These are phyloP conservation scores for Lithosia quadra DNA, from an alignment of 2,888 invertebrate genomes.

Conservation along the genomic window DNA sequence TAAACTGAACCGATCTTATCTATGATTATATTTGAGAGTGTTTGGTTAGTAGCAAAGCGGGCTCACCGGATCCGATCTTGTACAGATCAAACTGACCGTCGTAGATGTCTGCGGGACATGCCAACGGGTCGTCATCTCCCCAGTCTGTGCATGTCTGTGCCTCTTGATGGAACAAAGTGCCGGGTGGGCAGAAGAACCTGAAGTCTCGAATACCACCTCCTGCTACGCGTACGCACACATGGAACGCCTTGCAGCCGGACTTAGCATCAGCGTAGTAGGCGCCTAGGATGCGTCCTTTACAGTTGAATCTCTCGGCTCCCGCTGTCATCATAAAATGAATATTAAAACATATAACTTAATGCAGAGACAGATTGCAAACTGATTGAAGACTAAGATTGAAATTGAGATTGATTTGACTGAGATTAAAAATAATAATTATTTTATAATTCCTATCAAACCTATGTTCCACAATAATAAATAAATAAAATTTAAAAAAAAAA, in stretches of 20 bases:
- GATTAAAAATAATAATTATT: no score
- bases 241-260: slow-evolving; percentile 95
- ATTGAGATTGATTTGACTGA: no score
- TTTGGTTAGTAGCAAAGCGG: slow-evolving; percentile 81
- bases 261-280: slow-evolving; percentile 96
- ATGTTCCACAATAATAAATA: neutral
- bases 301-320: slow-evolving; percentile 90
- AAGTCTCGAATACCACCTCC: slow-evolving; percentile 93
- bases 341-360: neutral
- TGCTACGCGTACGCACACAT: slow-evolving; percentile 94
- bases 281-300: slow-evolving; percentile 94
- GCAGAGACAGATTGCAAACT: no score
- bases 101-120: slow-evolving; percentile 93
- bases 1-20: neutral
- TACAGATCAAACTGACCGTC: slow-evolving; percentile 96
- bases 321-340: slow-evolving; percentile 56
- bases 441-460: no score
- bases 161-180: slow-evolving; percentile 96
- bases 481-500: neutral
- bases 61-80: slow-evolving; percentile 91
- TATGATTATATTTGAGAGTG: slow-evolving; percentile 51
- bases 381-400: no score
- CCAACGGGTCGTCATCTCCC: slow-evolving; percentile 91
- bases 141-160: slow-evolving; percentile 97
- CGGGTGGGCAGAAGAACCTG: slow-evolving; percentile 95